phyloP scores from a whole-genome alignment of 2,797 vertebrate genomes.

The Coccyzus lansbergi region DNA sequence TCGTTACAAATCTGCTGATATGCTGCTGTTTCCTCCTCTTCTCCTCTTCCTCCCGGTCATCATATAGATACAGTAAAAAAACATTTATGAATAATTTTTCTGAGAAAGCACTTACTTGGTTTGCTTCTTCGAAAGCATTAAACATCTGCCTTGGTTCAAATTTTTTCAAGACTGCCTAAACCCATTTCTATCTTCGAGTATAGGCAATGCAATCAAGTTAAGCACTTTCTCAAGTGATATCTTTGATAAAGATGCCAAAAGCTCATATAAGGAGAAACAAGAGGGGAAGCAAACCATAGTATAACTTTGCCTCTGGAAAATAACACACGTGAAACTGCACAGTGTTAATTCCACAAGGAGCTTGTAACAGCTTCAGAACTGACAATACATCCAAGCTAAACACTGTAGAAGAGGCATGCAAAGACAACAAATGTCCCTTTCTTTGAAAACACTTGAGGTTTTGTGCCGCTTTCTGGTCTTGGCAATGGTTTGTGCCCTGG shows the following conservation, averaged over 20 bases:
- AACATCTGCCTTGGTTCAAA: neutral
- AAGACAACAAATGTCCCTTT: neutral
- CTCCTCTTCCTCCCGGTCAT: neutral
- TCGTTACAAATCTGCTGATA: neutral
- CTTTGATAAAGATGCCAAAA: constrained; percentile 1
- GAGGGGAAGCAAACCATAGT: neutral
- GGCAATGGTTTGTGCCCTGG: neutral
- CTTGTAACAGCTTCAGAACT: neutral
- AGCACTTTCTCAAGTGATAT: neutral
- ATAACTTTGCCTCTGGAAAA: neutral
- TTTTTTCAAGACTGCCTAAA: neutral
- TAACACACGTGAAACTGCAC: neutral
- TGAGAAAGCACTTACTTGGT: neutral
- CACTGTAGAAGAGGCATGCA: neutral
- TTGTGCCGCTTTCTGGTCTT: neutral
- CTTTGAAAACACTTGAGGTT: neutral
- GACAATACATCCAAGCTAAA: neutral
- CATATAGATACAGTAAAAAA: neutral
- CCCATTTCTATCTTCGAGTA: neutral
- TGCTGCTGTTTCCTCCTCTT: neutral
- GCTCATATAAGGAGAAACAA: neutral
- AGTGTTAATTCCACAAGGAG: neutral
- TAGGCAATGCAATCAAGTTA: constrained; percentile 6
- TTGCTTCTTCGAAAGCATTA: neutral
- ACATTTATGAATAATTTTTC: neutral